Evolutionary conservation across 2,888 invertebrate species (phyloP).

Genomic region (Electrophaes corylata): DNA sequence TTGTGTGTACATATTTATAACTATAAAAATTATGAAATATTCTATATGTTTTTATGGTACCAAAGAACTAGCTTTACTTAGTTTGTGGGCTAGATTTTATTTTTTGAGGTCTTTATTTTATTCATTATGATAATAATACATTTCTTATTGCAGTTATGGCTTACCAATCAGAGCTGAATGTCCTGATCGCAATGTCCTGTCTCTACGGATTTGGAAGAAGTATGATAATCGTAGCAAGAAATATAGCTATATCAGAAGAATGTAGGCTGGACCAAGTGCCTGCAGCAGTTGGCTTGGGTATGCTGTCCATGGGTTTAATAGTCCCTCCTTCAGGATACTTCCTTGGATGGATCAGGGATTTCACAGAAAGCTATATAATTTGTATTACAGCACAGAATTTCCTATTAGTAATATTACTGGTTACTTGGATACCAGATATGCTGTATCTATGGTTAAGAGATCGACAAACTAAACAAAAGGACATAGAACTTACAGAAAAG

Average conservation of each 20-base stretch:
- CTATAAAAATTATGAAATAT: no score
- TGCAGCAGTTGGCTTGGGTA: conserved; percentile 88
- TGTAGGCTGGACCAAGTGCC: conserved; percentile 85
- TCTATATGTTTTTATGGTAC: no score
- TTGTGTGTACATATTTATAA: no score
- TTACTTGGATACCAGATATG: conserved; percentile 86
- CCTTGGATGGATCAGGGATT: conserved; percentile 87
- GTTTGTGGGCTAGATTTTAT: no score
- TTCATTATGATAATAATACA: neutral
- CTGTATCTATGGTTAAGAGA: conserved; percentile 50
- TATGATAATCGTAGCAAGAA: conserved; percentile 89
- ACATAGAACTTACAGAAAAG: conserved; percentile 51
- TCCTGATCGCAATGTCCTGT: conserved; percentile 82
- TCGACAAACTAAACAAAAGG: conserved; percentile 48
- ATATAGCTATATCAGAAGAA: conserved; percentile 87
- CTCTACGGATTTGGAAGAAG: conserved; percentile 89
- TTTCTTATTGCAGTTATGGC: conserved; percentile 79
- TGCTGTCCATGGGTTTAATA: conserved; percentile 88
- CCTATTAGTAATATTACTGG: conserved; percentile 79
- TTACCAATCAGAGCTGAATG: conserved; percentile 80
- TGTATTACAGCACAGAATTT: conserved; percentile 87
- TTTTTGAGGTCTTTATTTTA: neutral
- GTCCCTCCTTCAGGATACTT: conserved; percentile 87
- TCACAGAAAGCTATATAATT: conserved; percentile 84
- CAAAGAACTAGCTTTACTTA: no score